These are phyloP conservation scores for Agrochola macilenta DNA, from an alignment of 2,888 invertebrate species.

Conservation along the genomic window DNA sequence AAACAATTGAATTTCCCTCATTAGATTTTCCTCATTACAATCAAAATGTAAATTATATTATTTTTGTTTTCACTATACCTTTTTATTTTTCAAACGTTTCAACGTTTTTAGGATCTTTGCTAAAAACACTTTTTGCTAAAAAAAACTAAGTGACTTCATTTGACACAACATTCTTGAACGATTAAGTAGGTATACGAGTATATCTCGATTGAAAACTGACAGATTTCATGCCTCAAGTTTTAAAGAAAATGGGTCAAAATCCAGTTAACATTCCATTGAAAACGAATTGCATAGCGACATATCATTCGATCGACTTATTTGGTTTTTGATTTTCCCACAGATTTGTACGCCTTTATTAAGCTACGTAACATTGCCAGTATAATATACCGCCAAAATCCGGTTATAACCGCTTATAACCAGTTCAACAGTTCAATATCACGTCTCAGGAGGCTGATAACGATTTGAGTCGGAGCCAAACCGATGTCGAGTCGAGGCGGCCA, in stretches of 20 bases:
- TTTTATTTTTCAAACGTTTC: neutral
- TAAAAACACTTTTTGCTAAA: neutral
- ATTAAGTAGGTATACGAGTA: too few relatives aligned
- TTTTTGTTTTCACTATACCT: conserved; percentile 11
- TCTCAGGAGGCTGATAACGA: conserved; percentile 62
- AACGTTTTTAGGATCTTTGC: neutral
- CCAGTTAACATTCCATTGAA: neutral
- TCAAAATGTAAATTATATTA: conserved; percentile 44
- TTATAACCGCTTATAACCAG: conserved; percentile 49
- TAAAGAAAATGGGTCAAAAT: neutral
- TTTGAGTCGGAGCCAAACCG: conserved; percentile 65
- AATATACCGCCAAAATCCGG: conserved; percentile 20
- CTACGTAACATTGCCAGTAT: neutral
- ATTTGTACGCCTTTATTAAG: neutral
- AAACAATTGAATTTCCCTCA: conserved; percentile 58
- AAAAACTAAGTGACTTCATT: neutral
- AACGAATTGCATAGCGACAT: too few relatives aligned
- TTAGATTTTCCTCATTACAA: conserved; percentile 35
- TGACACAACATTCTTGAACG: neutral
- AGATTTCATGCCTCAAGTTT: neutral
- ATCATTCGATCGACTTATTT: neutral
- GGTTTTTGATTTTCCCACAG: neutral
- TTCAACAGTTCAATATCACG: conserved; percentile 59
- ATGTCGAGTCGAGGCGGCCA: conserved; percentile 46
- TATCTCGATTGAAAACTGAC: too few relatives aligned